These are phyloP conservation scores for Icerya purchasi DNA, from an alignment of 2,888 invertebrate genomes.

Conservation along the genomic window DNA sequence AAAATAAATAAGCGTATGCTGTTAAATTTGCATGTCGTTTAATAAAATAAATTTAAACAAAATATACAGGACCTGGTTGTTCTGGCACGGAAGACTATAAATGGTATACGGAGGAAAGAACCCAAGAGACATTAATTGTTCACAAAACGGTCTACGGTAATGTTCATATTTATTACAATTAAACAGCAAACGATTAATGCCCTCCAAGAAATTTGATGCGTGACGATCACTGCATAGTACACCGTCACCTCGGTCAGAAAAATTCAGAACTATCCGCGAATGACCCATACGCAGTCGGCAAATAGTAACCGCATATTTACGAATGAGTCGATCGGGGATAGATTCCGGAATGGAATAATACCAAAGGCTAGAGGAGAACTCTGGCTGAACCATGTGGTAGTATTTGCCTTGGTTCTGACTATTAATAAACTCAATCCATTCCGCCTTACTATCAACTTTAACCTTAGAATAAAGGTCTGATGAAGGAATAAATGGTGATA, in stretches of 20 bases:
- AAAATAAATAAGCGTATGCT: no score
- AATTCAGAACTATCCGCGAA: not conserved
- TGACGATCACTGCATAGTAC: no score
- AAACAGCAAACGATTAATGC: not conserved
- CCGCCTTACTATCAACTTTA: not conserved
- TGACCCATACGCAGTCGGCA: not conserved
- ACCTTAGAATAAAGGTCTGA: not conserved
- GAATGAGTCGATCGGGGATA: not conserved
- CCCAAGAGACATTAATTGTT: not conserved
- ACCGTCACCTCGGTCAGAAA: not conserved
- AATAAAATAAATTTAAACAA: no score
- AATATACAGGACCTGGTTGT: no score
- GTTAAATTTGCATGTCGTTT: no score
- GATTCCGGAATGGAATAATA: not conserved
- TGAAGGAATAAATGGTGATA: not conserved
- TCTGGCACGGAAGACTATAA: no score
- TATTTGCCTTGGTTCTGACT: not conserved
- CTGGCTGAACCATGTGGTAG: not conserved
- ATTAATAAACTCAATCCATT: not conserved
- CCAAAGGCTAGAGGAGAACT: not conserved
- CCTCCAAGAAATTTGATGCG: not conserved
- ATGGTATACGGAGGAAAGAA: not conserved
- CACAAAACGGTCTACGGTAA: not conserved
- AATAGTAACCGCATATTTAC: not conserved
- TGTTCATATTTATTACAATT: no score